Conservation (phyloP, 2,797 vertebrate species). For the Dryobates pubescens region DNA sequence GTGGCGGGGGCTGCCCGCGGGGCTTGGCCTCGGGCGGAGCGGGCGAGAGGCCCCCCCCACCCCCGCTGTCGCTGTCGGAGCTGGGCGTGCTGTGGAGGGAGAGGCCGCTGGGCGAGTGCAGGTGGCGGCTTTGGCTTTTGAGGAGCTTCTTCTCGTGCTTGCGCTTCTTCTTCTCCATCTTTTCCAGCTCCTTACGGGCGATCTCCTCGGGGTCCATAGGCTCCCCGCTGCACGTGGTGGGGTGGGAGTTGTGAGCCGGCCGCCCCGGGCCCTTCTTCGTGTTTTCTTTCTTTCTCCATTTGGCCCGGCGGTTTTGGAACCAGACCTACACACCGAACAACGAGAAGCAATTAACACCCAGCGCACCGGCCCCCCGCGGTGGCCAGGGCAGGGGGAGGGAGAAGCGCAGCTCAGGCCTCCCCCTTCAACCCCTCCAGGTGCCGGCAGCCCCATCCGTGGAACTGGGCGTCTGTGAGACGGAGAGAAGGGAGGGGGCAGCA, state of each 20-base stretch:
- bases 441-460: neutral
- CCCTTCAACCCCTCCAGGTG: conserved; percentile 8
- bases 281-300: conserved; percentile 99
- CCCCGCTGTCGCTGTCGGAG: conserved; percentile 95
- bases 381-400: conserved; percentile 34
- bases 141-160: conserved; percentile 95
- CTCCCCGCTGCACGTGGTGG: conserved; percentile 97
- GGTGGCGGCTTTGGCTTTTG: conserved; percentile 89
- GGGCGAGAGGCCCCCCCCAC: conserved; percentile 82
- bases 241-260: conserved; percentile 98
- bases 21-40: conserved; percentile 81
- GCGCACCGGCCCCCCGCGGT: conserved; percentile 28
- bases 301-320: conserved; percentile 98
- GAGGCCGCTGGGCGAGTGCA: conserved; percentile 85
- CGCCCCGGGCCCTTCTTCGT: conserved; percentile 97
- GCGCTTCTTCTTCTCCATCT: conserved; percentile 95
- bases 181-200: conserved; percentile 92
- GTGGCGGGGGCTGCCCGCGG: conserved; percentile 75
- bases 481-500: neutral
- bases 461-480: neutral
- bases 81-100: conserved; percentile 92
- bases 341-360: conserved; percentile 75
- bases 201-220: conserved; percentile 99
- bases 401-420: conserved; percentile 39
- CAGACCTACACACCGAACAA: conserved; percentile 88